Percentiles rank a stretch among this genome's conserved stretches.
phyloP scores from a whole-genome alignment of 2,888 invertebrate genomes.

The Toxonevra muliebris region DNA sequence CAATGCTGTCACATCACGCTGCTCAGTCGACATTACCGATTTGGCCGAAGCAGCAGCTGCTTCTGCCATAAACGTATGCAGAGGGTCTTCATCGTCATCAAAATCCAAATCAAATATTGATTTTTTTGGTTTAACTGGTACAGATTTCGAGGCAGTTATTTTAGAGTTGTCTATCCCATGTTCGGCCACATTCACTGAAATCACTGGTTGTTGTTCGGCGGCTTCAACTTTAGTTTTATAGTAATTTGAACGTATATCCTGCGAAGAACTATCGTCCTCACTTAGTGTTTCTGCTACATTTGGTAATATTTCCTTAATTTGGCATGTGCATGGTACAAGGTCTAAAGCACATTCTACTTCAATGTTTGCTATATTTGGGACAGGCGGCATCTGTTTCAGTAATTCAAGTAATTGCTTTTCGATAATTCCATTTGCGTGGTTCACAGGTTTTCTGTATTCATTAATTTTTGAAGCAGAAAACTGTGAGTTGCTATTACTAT shows the following conservation, averaged over 20 bases:
- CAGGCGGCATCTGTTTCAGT: conserved; percentile 33
- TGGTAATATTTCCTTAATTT: conserved; percentile 43
- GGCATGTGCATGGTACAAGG: conserved; percentile 53
- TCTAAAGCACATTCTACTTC: conserved; percentile 43
- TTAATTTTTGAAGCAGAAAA: neutral
- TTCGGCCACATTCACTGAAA: neutral
- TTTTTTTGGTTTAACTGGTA: conserved; percentile 52
- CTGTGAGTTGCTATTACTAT: conserved; percentile 50
- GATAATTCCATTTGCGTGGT: conserved; percentile 11
- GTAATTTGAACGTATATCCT: conserved; percentile 6
- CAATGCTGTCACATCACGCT: neutral
- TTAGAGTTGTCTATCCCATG: neutral
- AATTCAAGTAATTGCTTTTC: conserved; percentile 41
- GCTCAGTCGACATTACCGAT: neutral
- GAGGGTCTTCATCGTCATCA: conserved; percentile 62
- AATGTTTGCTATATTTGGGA: conserved; percentile 19
- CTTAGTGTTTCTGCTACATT: neutral
- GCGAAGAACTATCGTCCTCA: neutral
- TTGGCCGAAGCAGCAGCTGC: conserved; percentile 26
- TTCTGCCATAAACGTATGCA: conserved; percentile 52
- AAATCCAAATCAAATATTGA: conserved; percentile 65
- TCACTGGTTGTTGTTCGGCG: conserved; percentile 10
- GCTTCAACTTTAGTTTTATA: conserved; percentile 18
- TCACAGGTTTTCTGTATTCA: conserved; percentile 9
- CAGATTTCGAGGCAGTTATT: conserved; percentile 18